phyloP scores from a whole-genome alignment of 2,888 invertebrate genomes.

The Branchipolynoe longqiensis region DNA sequence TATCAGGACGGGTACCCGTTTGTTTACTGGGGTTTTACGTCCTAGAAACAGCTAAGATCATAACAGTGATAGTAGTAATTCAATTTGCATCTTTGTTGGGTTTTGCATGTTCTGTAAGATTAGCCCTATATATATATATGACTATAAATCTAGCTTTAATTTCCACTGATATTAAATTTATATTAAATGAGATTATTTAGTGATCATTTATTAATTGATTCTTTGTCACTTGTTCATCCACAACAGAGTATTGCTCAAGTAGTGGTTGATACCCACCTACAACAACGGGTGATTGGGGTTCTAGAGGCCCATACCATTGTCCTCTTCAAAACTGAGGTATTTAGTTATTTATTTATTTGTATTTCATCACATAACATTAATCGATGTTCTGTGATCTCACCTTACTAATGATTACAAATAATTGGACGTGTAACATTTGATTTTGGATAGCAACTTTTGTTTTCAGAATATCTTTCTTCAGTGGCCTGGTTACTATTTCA shows the following conservation, averaged over 20 bases:
- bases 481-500: not conserved
- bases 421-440: not conserved
- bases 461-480: not conserved
- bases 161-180: too few relatives aligned
- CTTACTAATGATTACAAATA: not conserved
- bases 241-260: slow-evolving; percentile 11
- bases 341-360: not conserved
- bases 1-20: too few relatives aligned
- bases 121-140: too few relatives aligned
- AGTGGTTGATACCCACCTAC: not conserved
- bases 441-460: not conserved
- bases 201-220: too few relatives aligned
- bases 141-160: too few relatives aligned
- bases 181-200: too few relatives aligned
- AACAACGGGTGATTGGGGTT: not conserved
- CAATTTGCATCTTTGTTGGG: too few relatives aligned
- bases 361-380: not conserved
- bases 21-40: too few relatives aligned
- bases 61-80: too few relatives aligned
- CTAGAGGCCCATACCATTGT: not conserved
- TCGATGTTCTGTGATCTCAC: not conserved
- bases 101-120: too few relatives aligned
- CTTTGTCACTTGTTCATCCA: too few relatives aligned
- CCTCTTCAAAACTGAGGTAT: slow-evolving; percentile 9
- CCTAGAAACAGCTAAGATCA: too few relatives aligned